Base-by-base conservation (phyloP, 2,797 vertebrate genomes). In the Peromyscus attwateri region DNA sequence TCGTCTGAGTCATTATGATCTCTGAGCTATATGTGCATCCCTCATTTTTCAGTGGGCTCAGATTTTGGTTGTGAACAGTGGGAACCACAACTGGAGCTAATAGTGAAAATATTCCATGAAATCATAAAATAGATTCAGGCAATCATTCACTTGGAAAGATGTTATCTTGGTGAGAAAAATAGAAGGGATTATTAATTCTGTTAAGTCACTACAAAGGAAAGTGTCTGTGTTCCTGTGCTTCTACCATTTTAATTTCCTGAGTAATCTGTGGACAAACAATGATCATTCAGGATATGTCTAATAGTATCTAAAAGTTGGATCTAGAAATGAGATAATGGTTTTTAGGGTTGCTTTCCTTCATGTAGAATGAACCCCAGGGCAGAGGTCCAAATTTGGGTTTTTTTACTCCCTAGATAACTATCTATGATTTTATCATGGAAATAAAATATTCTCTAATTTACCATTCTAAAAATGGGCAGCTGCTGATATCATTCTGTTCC, bases 241-340 rank as follows among this genome's bases (percentile, higher is more conserved):
- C 21, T 81, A 60, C 92, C 23, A 94, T 93, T 97, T 97, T 34
- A 96, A 95, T 97, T 97, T 73, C 84, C 77, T 96, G 83, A 98
- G 89, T 94, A 97, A 97, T 95, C 89, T 91, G 83, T 91, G 98
- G 95, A 52, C 88, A 93, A 95, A 95, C 89, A 91, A 96, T 85
- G 57, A 66, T 95, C 92, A 88, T 79, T 95, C 75, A 66, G 80
- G 80, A 95, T 57, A 91, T 83, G 92, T 97, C 94, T 96, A 97
- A 79, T 8, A 89, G 66, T 79, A 97, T 97, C 95, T 97, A 92
- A 97, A 97, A 91, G 92, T 89, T 96, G 95, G 29, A 95, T 97
- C 87, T 82, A 46, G 89, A 98, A 97, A 96, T n/a, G 46, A 52
- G 17, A 8, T 68, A 3, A 8, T 31, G 43, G 21, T 57, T 34